phyloP scores from a whole-genome alignment of 2,797 vertebrate species.

The Ataeniobius toweri region DNA sequence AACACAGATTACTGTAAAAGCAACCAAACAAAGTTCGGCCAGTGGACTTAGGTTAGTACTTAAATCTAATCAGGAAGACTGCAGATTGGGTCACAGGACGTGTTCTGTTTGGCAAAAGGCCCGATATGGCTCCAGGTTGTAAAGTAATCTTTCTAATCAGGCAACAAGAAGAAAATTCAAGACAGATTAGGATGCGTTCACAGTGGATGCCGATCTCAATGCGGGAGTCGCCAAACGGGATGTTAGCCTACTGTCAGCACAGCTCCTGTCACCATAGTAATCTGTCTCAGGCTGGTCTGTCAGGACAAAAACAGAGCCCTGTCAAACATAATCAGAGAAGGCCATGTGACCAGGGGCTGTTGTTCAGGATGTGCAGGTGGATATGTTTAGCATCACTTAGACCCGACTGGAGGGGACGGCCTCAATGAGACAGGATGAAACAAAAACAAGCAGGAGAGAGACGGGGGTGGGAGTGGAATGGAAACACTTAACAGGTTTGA shows the following conservation, averaged over 20 bases:
- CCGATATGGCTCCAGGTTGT: neutral
- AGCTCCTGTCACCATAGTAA: conserved; percentile 70
- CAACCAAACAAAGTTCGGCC: neutral
- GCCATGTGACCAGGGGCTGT: conserved; percentile 41
- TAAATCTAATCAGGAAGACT: neutral
- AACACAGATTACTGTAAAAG: conserved; percentile 5
- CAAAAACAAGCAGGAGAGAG: conserved; percentile 29
- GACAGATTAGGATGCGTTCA: neutral
- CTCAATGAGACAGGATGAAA: conserved; percentile 45
- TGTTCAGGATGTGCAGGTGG: conserved; percentile 52
- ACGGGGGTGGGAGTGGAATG: conserved; percentile 45
- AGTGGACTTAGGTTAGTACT: neutral
- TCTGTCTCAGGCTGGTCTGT: conserved; percentile 60
- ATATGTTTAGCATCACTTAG: conserved; percentile 49
- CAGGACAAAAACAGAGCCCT: conserved; percentile 59
- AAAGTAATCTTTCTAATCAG: neutral
- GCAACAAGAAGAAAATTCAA: conserved; percentile 1
- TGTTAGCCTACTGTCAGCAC: conserved; percentile 36
- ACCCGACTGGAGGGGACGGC: conserved; percentile 36
- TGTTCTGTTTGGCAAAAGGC: neutral
- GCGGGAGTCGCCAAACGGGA: conserved; percentile 22
- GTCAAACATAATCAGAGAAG: conserved; percentile 36
- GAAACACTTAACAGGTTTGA: conserved; percentile 61
- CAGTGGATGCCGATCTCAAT: neutral
- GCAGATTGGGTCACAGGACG: neutral